These are phyloP conservation scores for Oreocharis arfaki DNA, from an alignment of 2,113 vertebrate genomes.

Conservation along the genomic window DNA sequence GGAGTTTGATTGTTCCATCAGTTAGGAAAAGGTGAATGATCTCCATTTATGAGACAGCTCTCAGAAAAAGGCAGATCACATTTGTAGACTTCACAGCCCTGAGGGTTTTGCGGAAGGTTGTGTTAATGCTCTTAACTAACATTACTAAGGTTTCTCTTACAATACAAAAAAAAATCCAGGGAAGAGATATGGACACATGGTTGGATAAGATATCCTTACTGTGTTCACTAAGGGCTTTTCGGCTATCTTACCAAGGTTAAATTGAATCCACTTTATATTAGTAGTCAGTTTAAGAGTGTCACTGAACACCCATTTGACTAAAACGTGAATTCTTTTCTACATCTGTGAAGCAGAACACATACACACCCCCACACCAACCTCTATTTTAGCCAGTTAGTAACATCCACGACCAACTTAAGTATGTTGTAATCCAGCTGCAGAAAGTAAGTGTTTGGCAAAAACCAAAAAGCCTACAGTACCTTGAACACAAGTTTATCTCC, in stretches of 20 bases:
- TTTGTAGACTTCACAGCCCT: background rate
- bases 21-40: background rate
- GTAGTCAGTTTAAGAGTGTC: background rate
- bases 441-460: background rate
- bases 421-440: background rate
- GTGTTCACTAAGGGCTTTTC: background rate
- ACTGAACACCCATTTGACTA: background rate
- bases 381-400: background rate
- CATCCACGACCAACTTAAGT: background rate
- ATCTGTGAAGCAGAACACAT: background rate
- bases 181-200: background rate
- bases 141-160: background rate
- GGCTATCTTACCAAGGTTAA: background rate
- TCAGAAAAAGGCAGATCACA: background rate
- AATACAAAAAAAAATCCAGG: background rate
- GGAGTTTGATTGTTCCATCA: background rate
- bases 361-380: too few species aligned
- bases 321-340: background rate
- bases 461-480: conserved; percentile 67
- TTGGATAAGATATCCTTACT: background rate
- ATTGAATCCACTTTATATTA: background rate
- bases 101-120: background rate
- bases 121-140: background rate
- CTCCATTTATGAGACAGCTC: background rate
- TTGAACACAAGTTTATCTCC: conserved; percentile 82